Evolutionary conservation across 2,797 vertebrate genomes (phyloP).

Genomic region (Crocodylus rhombifer): DNA sequence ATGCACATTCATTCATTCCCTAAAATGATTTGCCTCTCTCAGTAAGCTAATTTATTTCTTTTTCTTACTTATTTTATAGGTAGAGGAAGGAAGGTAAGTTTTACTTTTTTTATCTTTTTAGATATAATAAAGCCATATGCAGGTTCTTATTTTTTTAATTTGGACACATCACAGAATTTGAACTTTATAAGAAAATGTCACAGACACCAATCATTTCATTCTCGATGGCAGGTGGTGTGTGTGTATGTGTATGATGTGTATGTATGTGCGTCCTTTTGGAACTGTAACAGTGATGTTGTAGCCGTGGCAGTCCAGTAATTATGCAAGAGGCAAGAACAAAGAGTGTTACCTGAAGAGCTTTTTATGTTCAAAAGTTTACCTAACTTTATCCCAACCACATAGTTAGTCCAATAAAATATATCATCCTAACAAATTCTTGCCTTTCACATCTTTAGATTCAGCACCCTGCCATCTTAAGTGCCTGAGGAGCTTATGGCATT

Average conservation of each 20-base stretch:
- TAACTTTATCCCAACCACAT: no score
- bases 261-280: no score
- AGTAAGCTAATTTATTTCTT: conserved; percentile 29
- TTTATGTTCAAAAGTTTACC: no score
- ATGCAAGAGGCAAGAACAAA: not conserved
- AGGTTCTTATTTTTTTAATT: not conserved
- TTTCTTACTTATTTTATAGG: conserved; percentile 73
- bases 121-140: not conserved
- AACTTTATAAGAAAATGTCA: not conserved
- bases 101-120: not conserved
- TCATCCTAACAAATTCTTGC: no score
- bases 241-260: no score
- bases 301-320: no score
- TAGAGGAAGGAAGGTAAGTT: conserved; percentile 90
- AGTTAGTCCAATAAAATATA: no score
- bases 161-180: not conserved
- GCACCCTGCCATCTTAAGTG: not conserved
- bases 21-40: not conserved
- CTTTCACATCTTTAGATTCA: no score
- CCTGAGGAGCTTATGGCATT: not conserved
- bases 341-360: not conserved
- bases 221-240: not conserved
- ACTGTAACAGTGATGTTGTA: no score
- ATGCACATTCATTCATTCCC: not conserved
- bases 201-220: not conserved